Conservation (phyloP, 2,888 invertebrate genomes). For the Drosophila nr. medialis region DNA sequence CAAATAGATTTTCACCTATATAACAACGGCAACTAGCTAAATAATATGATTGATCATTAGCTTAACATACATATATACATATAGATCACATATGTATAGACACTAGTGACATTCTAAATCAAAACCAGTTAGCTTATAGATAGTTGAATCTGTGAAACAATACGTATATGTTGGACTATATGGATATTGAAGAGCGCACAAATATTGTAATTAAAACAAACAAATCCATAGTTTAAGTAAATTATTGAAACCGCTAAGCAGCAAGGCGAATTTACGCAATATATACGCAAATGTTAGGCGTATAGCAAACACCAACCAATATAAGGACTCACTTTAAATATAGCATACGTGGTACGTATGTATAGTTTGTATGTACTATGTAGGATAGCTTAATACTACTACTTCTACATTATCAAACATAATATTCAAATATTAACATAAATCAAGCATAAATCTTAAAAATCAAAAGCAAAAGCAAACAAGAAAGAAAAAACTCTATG, state of each 20-base stretch:
- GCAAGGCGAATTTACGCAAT: constrained; percentile 56
- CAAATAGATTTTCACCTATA: constrained; percentile 29
- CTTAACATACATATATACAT: constrained; percentile 14
- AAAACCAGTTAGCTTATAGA: constrained; percentile 56
- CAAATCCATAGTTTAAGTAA: constrained; percentile 67
- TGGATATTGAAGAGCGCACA: constrained; percentile 67
- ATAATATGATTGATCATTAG: constrained; percentile 16
- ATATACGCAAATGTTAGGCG: constrained; percentile 19
- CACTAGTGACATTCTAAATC: constrained; percentile 21
- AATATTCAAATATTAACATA: constrained; percentile 20
- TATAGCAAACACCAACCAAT: constrained; percentile 25
- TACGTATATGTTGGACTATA: constrained; percentile 38
- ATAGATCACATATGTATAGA: constrained; percentile 11
- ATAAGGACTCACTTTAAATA: constrained; percentile 26
- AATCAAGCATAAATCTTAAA: constrained; percentile 15
- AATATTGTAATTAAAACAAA: constrained; percentile 59
- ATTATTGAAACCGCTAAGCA: constrained; percentile 49
- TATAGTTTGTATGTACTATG: constrained; percentile 23
- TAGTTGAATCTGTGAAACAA: constrained; percentile 53
- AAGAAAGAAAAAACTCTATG: constrained; percentile 7
- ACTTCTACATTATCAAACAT: constrained; percentile 17
- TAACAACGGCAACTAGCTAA: constrained; percentile 13
- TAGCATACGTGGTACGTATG: constrained; percentile 31
- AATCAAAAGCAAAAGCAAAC: background rate
- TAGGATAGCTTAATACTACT: constrained; percentile 40